Evolutionary conservation across 2,797 vertebrate genomes (phyloP), one percentile per base, ranked within the genome.

Genomic region (Picus viridis): DNA sequence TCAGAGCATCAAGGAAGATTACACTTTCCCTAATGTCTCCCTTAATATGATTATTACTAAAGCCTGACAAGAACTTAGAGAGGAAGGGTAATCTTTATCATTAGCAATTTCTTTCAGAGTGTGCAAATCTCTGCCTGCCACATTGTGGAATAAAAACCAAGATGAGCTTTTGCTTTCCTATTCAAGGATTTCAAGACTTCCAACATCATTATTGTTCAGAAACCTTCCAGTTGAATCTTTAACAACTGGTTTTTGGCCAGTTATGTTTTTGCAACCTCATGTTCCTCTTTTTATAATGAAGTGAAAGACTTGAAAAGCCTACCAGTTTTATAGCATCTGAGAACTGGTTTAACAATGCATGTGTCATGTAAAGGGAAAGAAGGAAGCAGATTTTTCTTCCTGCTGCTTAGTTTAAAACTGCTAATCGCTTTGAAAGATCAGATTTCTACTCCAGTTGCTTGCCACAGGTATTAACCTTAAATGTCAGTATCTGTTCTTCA

Each of bases 301-400:
- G 58, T 12, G n/a, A 87, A 77, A 75, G 77, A 45, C 14, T 78
- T 36, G 29, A 51, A 53, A 74, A 92, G n/a, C 15, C 56, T 54
- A 41, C 45, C 10, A 36, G 30, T 65, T 85, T 63, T n/a, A 85
- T 30, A 89, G 70, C n/a, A 79, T 32, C 65, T 23, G 18, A 83
- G 71, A 89, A 58, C 41, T 51, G 30, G 47, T 67, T 69, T 79
- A 54, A 63, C 49, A 73, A 49, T 2, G 19, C n/a, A 5, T 20
- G 3, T 1, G 0, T 22, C 34, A 19, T 0, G 0, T 39, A 49
- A 51, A 24, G 86, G 13, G 36, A 39, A 70, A 85, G 29, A 62
- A 65, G 10, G 16, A 72, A 70, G 27, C 43, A n/a, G 36, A 76
- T 56, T 84, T 70, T 83, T 90, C 47, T 82, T 78, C 29, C 64